Conservation (phyloP, 2,113 vertebrate species). For the Rhinogobius similis region DNA sequence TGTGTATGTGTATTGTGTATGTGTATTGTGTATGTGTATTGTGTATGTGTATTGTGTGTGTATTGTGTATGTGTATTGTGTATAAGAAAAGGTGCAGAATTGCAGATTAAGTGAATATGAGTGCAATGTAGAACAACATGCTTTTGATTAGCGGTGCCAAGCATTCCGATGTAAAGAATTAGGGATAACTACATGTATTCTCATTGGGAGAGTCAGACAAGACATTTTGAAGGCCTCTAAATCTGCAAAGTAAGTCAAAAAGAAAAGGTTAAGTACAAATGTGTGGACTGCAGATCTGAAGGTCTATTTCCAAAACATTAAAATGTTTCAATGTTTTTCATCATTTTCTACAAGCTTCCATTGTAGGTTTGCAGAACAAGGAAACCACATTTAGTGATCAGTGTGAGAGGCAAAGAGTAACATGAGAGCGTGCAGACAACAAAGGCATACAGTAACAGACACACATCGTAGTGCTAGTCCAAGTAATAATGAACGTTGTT, state of each 20-base stretch:
- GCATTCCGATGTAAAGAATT: conserved; percentile 19
- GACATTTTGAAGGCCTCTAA: conserved; percentile 77
- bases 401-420: neutral
- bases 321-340: neutral
- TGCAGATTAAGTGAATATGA: neutral
- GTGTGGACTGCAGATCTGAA: conserved; percentile 23
- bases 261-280: conserved; percentile 31
- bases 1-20: too few species aligned
- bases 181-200: conserved; percentile 47
- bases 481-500: too few species aligned
- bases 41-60: too few species aligned
- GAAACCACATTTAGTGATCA: conserved; percentile 18
- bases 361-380: conserved; percentile 21
- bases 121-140: conserved; percentile 15
- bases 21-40: too few species aligned
- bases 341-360: neutral
- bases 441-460: too few species aligned
- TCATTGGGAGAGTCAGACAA: conserved; percentile 62
- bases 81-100: neutral
- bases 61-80: neutral
- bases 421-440: neutral
- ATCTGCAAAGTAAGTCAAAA: conserved; percentile 78
- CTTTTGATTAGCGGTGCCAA: conserved; percentile 36
- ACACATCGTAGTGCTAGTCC: too few species aligned
- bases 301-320: too few species aligned